These are phyloP conservation scores for Schizotus pectinicornis DNA, from an alignment of 2,888 invertebrate species.

Conservation along the genomic window DNA sequence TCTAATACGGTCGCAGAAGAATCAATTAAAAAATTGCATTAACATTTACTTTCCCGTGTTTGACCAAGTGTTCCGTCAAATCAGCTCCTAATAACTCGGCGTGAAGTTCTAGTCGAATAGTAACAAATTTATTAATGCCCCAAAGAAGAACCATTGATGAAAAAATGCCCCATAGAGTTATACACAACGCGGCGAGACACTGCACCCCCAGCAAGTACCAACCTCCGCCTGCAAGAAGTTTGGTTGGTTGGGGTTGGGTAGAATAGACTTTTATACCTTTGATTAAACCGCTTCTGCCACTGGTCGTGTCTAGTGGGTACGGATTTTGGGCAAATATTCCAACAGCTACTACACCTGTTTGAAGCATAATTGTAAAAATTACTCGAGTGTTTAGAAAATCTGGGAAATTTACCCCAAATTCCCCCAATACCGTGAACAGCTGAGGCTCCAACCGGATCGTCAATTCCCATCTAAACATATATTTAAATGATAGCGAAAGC, in stretches of 20 bases:
- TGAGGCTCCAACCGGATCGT: slow-evolving; percentile 91
- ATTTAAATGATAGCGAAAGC: background rate
- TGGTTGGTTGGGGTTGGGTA: background rate
- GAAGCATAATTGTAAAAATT: background rate
- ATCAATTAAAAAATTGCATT: slow-evolving; percentile 20
- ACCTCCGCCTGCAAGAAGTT: slow-evolving; percentile 72
- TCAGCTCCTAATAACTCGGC: slow-evolving; percentile 90
- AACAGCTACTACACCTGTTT: slow-evolving; percentile 82
- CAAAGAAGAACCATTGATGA: slow-evolving; percentile 78
- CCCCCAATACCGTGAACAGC: slow-evolving; percentile 86
- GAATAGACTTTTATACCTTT: slow-evolving; percentile 66
- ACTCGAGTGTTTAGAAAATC: too few species aligned
- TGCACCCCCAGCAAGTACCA: slow-evolving; percentile 89
- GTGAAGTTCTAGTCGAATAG: slow-evolving; percentile 84
- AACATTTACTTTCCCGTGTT: slow-evolving; percentile 68
- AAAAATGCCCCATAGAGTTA: slow-evolving; percentile 75
- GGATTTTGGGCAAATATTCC: slow-evolving; percentile 90
- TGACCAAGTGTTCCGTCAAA: slow-evolving; percentile 83
- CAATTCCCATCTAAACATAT: slow-evolving; percentile 67
- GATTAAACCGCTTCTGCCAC: slow-evolving; percentile 74
- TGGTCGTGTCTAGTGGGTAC: slow-evolving; percentile 79
- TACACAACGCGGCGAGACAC: slow-evolving; percentile 71
- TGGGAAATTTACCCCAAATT: slow-evolving; percentile 71
- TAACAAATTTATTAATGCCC: slow-evolving; percentile 77
- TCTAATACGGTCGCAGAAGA: slow-evolving; percentile 9